Conservation (phyloP, 2,113 vertebrate genomes). For the Xiphophorus couchianus region DNA sequence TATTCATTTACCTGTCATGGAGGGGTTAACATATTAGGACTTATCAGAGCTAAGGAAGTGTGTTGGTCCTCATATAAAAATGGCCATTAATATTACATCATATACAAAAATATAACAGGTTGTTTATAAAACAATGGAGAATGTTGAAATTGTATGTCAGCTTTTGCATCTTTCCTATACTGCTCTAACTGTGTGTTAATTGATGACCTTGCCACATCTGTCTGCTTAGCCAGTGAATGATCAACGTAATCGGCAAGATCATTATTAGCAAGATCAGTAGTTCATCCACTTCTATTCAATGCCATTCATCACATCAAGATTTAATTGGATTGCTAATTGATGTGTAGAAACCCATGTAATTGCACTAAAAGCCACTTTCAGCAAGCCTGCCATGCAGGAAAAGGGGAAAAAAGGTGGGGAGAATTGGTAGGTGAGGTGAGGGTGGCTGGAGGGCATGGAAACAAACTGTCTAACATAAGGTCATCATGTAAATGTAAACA, state of each 20-base stretch:
- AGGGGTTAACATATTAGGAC: slow-evolving; percentile 19
- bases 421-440: background rate
- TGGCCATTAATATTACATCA: background rate
- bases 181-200: slow-evolving; percentile 38
- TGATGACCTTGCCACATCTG: slow-evolving; percentile 70
- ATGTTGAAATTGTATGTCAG: slow-evolving; percentile 12
- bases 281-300: slow-evolving; percentile 63
- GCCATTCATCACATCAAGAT: slow-evolving; percentile 80
- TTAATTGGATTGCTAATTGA: slow-evolving; percentile 83
- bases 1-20: slow-evolving; percentile 33
- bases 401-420: background rate
- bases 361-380: slow-evolving; percentile 78
- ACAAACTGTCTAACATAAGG: slow-evolving; percentile 23
- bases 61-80: slow-evolving; percentile 13
- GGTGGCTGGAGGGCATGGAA: slow-evolving; percentile 19
- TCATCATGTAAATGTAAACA: slow-evolving; percentile 10
- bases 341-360: slow-evolving; percentile 82
- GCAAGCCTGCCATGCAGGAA: slow-evolving; percentile 40
- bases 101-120: background rate
- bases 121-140: slow-evolving; percentile 2
- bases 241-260: slow-evolving; percentile 73
- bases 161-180: slow-evolving; percentile 2
- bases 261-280: slow-evolving; percentile 77
- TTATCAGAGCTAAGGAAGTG: slow-evolving; percentile 5
- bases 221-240: slow-evolving; percentile 71